Evolutionary conservation across 2,797 vertebrate species (phyloP), one percentile per base, ranked within the genome.

Genomic region (Vespertilio murinus): DNA sequence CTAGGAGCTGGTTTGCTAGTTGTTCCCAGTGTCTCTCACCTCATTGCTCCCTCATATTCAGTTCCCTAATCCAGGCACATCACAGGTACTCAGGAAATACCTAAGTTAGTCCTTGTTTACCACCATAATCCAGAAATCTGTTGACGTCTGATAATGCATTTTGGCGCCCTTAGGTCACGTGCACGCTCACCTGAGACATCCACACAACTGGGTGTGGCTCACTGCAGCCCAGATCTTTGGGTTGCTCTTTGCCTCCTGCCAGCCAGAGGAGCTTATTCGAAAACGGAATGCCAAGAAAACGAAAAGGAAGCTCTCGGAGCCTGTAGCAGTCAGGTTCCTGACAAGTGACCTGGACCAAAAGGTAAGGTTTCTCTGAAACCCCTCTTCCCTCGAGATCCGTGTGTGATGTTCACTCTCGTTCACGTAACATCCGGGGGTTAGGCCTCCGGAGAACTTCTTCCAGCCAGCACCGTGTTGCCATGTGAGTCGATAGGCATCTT

Each of bases 151-250:
- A 75, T 28, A 18, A 28, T 74, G 11, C 3, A 0, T 81, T 30
- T 20, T 64, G 28, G 3, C 80, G 85, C 52, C 88, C 35, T 3
- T 40, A 99, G 99, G 97, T 97, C 99, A 99, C 28, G 92, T 99
- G 4, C 98, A 99, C 73, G 97, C 98, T 94, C 99, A 99, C 97
- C 98, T 99, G 95, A 98, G 99, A 91, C 98, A 99, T 92, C 99
- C 99, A 69, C 99, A 99, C 97, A 99, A 97, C 97, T 99, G 99
- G 99, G 99, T 99, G 77, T 99, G 99, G 99, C 98, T 99, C 90
- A 99, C 99, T 0, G 98, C 99, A 42, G 99, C 99, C 4, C 99
- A 99, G 98, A 98, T 99, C 61, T 99, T 99, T 56, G 99, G 99
- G 22, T 98, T 99, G 97, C 97, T 99, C 95, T 99, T 99, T 93